Conservation (phyloP, 2,888 invertebrate species). For the Papilio protenor region DNA sequence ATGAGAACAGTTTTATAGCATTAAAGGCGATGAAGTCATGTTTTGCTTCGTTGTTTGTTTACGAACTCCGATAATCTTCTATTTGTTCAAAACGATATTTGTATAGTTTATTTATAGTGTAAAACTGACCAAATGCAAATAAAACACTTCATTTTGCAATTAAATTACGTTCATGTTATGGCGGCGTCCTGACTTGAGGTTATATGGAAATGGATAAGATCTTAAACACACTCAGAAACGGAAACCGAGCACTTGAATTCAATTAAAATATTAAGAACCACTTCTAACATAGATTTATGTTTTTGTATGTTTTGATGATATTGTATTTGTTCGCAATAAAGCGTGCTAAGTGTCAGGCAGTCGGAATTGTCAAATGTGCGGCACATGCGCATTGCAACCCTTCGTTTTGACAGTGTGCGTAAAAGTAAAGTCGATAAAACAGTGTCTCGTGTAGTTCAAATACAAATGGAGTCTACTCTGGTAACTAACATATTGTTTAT, state of each 20-base stretch:
- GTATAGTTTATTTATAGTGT: constrained; percentile 53
- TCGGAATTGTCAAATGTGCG: constrained; percentile 67
- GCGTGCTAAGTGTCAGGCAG: constrained; percentile 66
- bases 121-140: constrained; percentile 53
- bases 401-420: constrained; percentile 66
- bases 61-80: constrained; percentile 34
- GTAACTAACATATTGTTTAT: neutral
- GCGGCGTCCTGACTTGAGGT: constrained; percentile 58
- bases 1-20: constrained; percentile 46
- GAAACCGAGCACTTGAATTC: neutral
- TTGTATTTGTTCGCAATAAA: constrained; percentile 47
- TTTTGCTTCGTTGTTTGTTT: constrained; percentile 44
- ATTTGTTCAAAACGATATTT: constrained; percentile 46
- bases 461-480: neutral
- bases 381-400: constrained; percentile 67
- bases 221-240: constrained; percentile 19
- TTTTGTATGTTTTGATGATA: constrained; percentile 30
- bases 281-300: constrained; percentile 10
- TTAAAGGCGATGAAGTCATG: constrained; percentile 32
- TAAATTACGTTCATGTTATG: constrained; percentile 61
- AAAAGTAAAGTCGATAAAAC: constrained; percentile 71
- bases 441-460: constrained; percentile 47
- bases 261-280: constrained; percentile 28
- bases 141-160: constrained; percentile 57
- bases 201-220: neutral